Percentiles rank a stretch among this genome's conserved stretches.
phyloP scores from a whole-genome alignment of 2,888 invertebrate genomes.

The Sinodicranocentrus sp. region DNA sequence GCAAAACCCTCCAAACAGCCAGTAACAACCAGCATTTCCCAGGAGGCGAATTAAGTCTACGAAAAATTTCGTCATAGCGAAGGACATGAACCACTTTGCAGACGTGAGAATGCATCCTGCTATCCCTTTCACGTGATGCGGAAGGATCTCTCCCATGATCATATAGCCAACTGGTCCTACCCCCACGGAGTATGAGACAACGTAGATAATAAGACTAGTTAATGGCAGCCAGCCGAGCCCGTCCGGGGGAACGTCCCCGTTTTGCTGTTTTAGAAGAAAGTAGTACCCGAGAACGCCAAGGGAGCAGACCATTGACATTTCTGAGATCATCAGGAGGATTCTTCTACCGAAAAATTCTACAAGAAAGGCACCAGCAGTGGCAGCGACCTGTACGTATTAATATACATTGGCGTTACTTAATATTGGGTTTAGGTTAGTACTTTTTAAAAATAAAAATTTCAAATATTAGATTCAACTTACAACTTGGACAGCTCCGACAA shows the following conservation, averaged over 20 bases:
- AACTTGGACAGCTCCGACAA: neutral
- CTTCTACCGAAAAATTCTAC: slow-evolving; percentile 84
- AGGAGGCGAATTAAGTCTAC: slow-evolving; percentile 60
- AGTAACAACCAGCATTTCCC: slow-evolving; percentile 73
- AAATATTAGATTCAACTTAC: neutral
- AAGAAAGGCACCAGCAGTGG: slow-evolving; percentile 81
- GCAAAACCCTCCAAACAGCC: slow-evolving; percentile 74
- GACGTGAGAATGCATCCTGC: slow-evolving; percentile 72
- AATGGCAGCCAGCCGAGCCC: slow-evolving; percentile 82
- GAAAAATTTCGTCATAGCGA: slow-evolving; percentile 74
- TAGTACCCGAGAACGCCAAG: slow-evolving; percentile 82
- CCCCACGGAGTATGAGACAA: slow-evolving; percentile 83
- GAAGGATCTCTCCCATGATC: slow-evolving; percentile 78
- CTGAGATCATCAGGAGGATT: slow-evolving; percentile 82
- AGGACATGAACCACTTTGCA: slow-evolving; percentile 74
- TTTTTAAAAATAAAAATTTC: neutral
- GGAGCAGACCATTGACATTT: slow-evolving; percentile 81
- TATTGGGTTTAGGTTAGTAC: no score
- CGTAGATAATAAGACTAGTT: slow-evolving; percentile 82
- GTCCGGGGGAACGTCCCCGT: slow-evolving; percentile 79
- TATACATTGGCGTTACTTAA: neutral
- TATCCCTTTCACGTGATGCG: slow-evolving; percentile 68
- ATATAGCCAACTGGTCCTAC: slow-evolving; percentile 84
- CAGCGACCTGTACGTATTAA: slow-evolving; percentile 78
- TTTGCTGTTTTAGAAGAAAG: slow-evolving; percentile 80